Evolutionary conservation across 2,888 invertebrate genomes (phyloP), one percentile per base, ranked within the genome.

Genomic region (Synanthedon formicaeformis): DNA sequence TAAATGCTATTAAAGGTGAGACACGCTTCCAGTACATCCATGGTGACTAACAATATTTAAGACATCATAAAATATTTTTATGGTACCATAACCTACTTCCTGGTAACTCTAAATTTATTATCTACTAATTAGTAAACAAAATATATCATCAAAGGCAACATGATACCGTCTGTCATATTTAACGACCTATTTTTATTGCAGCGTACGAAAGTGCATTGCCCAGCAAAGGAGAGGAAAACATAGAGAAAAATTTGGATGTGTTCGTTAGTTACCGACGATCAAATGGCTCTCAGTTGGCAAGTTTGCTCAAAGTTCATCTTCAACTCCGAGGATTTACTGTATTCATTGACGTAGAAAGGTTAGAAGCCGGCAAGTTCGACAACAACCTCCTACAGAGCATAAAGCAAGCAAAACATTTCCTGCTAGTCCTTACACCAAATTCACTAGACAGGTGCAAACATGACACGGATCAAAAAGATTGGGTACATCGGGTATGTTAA

Each of bases 281-380:
- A 5, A 99, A 97, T 73, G 99, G 99, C 53, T 99, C 98, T 3
- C 98, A 98, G 79, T 83, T 99, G 67, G 98, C 98, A 58, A 95
- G 96, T 88, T 89, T 96, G 65, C 89, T 99, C 60, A 99, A 99
- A 88, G 99, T 99, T 41, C 98, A 99, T 73, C 90, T 99, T 51
- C 97, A 99, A 79, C 87, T 99, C 56, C 89, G 98, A 67, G 98
- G 98, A 1, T 99, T 97, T 82, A 93, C 96, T 27, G 98, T 98
- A 27, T 99, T 99, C 79, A 97, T 99, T 61, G 99, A 99, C 72
- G 99, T 99, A 54, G 99, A 99, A 79, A 90, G 98, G 64, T 87
- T 99, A 57, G 96, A 98, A 80, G 99, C 99, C 27, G 99, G 99
- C 48, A 99, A 99, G 87, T 99, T 99, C 81, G 99, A 99, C 80